These are phyloP conservation scores for Siderastrea siderea DNA, from an alignment of 92 coral and sea anemone genomes.

Conservation along the genomic window DNA sequence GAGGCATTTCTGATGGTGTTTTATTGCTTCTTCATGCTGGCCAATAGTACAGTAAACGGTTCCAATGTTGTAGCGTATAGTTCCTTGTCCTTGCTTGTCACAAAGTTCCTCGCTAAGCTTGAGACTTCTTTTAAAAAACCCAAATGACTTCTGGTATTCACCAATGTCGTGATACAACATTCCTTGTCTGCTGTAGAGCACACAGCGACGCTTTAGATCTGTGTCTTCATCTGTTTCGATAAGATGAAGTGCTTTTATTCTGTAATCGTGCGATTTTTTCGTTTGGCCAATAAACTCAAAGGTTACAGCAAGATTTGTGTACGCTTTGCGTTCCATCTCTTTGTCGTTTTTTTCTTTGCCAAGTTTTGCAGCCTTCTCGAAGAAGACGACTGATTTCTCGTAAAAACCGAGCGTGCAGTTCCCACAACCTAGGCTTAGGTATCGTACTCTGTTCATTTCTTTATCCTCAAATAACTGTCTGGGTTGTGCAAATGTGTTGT, in stretches of 20 bases:
- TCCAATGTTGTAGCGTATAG: slow-evolving; percentile 35
- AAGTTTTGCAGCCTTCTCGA: neutral
- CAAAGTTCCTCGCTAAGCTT: slow-evolving; percentile 18
- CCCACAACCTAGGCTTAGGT: neutral
- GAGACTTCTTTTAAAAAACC: slow-evolving; percentile 31
- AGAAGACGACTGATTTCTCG: neutral
- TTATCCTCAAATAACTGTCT: neutral
- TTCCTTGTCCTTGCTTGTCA: slow-evolving; percentile 21
- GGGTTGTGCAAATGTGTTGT: neutral
- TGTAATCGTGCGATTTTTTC: neutral
- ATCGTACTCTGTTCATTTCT: neutral
- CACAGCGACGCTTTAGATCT: no score
- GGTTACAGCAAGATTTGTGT: neutral
- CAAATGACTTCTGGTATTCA: slow-evolving; percentile 15
- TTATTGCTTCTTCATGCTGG: slow-evolving; percentile 8
- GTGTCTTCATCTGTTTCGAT: no score
- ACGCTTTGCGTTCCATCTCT: neutral
- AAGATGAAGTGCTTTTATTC: neutral
- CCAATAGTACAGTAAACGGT: neutral
- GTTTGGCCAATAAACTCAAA: neutral
- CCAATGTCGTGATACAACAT: slow-evolving; percentile 25
- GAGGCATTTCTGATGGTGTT: slow-evolving; percentile 16
- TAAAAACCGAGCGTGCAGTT: neutral
- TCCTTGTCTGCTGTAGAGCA: slow-evolving; percentile 38
- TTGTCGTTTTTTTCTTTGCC: neutral